phyloP scores from a whole-genome alignment of 2,113 vertebrate species.

The Alouatta palliata region DNA sequence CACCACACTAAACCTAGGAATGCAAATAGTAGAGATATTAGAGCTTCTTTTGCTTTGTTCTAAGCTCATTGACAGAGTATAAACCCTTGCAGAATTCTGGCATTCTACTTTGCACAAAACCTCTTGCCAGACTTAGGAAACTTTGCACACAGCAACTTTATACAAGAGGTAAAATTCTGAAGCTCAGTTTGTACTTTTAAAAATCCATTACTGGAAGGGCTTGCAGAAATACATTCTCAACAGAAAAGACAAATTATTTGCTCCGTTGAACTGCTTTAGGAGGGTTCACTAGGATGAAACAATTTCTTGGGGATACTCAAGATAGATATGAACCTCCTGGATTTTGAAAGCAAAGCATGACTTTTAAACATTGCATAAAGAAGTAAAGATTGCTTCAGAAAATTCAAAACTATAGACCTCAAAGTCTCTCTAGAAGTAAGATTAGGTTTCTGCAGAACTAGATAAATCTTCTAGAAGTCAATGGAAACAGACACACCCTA shows the following conservation, averaged over 20 bases:
- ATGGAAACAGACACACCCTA: neutral
- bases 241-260: neutral
- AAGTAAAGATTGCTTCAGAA: neutral
- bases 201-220: neutral
- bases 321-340: neutral
- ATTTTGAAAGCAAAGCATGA: conserved; percentile 13
- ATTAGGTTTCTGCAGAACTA: neutral
- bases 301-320: neutral
- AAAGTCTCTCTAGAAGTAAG: neutral
- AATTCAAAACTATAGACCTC: neutral
- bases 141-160: neutral
- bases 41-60: neutral
- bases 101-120: neutral
- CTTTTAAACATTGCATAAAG: conserved; percentile 25
- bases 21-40: neutral
- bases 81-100: neutral
- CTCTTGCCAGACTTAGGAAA: neutral
- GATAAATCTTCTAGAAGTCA: conserved; percentile 9
- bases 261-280: neutral
- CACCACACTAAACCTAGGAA: neutral
- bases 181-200: neutral
- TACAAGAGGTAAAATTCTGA: neutral
- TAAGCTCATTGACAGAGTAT: neutral
- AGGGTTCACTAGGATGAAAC: neutral
- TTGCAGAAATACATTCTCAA: neutral